Percentiles rank a stretch among this genome's conserved stretches.
These are phyloP conservation scores for Lissonota sp. DNA, from an alignment of 2,888 invertebrate species.

Conservation along the genomic window DNA sequence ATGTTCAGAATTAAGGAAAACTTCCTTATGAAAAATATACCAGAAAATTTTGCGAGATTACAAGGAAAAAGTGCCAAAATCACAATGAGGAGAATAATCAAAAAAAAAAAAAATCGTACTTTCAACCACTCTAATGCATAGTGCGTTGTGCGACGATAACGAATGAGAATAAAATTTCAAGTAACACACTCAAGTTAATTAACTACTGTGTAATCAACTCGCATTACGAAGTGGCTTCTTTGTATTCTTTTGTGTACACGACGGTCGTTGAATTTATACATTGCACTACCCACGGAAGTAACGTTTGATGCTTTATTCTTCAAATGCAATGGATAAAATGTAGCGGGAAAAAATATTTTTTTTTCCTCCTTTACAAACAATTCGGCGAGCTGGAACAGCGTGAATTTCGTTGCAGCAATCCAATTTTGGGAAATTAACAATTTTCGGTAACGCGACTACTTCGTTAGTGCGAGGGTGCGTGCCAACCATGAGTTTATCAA, in stretches of 20 bases:
- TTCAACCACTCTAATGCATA: not conserved
- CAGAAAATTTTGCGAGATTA: too few relatives aligned
- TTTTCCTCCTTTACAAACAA: not conserved
- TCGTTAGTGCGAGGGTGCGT: constrained; percentile 29
- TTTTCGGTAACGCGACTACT: constrained; percentile 20
- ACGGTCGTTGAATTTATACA: not conserved
- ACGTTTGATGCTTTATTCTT: not conserved
- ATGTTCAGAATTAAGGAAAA: too few relatives aligned
- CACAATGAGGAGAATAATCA: too few relatives aligned
- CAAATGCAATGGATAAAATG: not conserved
- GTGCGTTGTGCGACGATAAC: constrained; percentile 9
- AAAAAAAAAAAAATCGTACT: too few relatives aligned
- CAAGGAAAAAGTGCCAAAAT: too few relatives aligned
- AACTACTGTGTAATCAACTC: constrained; percentile 56
- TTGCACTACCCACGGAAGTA: not conserved
- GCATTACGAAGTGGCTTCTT: constrained; percentile 21
- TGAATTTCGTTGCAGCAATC: constrained; percentile 1
- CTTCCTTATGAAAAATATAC: too few relatives aligned
- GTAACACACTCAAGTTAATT: constrained; percentile 48
- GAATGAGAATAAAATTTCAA: constrained; percentile 36
- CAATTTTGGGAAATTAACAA: constrained; percentile 8
- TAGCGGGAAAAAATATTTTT: not conserved
- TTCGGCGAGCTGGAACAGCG: not conserved
- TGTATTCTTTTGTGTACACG: not conserved
- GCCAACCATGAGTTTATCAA: constrained; percentile 36